Base-by-base conservation (phyloP, 2,797 vertebrate genomes). In the Thripadectes ignobilis region DNA sequence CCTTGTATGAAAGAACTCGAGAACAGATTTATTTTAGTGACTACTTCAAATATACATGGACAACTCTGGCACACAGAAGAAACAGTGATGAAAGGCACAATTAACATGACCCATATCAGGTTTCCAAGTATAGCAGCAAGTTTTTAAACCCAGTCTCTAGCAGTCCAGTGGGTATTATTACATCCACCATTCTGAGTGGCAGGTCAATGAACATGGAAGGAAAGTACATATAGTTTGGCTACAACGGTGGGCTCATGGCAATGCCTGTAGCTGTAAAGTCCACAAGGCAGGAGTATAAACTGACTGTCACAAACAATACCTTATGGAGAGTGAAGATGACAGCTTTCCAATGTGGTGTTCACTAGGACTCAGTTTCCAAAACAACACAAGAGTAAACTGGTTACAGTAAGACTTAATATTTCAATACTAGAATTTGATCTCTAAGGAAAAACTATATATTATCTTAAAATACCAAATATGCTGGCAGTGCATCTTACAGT, bases 11-110 rank as follows among this genome's bases (percentile, higher is more conserved):
- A 89, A 91, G 46, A 75, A 38, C 36, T 43, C 7, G 54, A 87
- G 66, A 91, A 83, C 59, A 68, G 49, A 29, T 74, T 63, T 54
- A 59, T 75, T 93, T 86, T 29, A 77, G 52, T 89, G 83, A 74
- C 99, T 98, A 98, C 98, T 99, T 98, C 96, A 98, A 98, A 98
- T 98, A 97, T 96, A 97, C 95, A 97, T 96, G 97, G 96, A 98
- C 96, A 97, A 88, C 79, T 92, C 97, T 98, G 98, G 98, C 97
- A 98, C 98, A 97, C 74, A 95, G 93, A 96, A 95, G 76, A 97
- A 98, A 98, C 97, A 77, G 85, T 93, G 97, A 99, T 98, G 98
- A 98, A 98, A 99, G 99, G 99, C 99, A 99, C 99, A 97, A 97
- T 97, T 95, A 95, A 95, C 96, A 92, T 97, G 96, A 98, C 97